Evolutionary conservation across 2,797 vertebrate genomes (phyloP), one percentile per base, ranked within the genome.

Genomic region (Falco peregrinus): DNA sequence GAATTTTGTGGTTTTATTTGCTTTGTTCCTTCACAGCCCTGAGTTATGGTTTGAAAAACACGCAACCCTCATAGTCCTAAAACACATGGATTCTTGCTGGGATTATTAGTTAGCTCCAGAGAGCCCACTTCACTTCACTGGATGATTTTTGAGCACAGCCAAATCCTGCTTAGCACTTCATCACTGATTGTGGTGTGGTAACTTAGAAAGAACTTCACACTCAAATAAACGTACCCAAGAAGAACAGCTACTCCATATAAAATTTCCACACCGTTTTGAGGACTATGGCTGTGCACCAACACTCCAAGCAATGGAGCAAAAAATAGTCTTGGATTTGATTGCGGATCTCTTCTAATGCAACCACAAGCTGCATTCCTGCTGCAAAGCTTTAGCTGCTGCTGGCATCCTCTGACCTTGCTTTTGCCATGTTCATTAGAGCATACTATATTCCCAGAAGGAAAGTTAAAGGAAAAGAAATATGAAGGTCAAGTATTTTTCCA

Each of bases 101-200:
- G 83, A 70, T 68, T 89, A 82, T 35, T 50, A 25, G 70, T 21
- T 37, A 53, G 69, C 65, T 89, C 69, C 63, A 65, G 67, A 14
- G 76, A 93, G 63, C 53, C 60, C 41, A 26, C 35, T 56, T 59
- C 76, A 61, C 73, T 67, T 73, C 68, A 29, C n/a, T 4, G 2
- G 48, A 37, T 3, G 6, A 48, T 83, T 85, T 68, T 39, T 83
- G 47, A 97, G 84, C 48, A 50, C 29, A 82, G 92, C 70, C 94
- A 95, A 78, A 86, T 63, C 84, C 89, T 93, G 60, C 95, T 92
- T 71, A 95, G 84, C 93, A 95, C 95, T 83, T 96, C 95, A 95
- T 86, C 87, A 57, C 9, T 29, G 71, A 21, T 6, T n/a, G 63
- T 24, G 64, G 22, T 8, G 39, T 33, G 85, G 10, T 41, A 78